Conservation (phyloP, 2,888 invertebrate species). For the Oscheius onirici region DNA sequence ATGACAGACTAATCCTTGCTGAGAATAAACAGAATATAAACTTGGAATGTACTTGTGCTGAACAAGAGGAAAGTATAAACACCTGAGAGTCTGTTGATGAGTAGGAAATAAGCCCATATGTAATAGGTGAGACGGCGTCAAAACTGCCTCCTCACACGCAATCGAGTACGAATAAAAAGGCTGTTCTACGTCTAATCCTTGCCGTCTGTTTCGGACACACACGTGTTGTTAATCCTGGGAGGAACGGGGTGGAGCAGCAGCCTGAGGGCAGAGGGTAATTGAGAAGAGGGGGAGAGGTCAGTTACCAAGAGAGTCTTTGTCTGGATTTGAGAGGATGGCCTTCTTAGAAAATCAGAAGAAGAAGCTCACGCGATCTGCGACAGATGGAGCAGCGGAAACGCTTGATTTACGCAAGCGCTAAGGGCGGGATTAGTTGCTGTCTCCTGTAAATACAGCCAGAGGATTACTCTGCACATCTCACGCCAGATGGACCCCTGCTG, state of each 20-base stretch:
- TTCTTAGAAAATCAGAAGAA: constrained; percentile 4
- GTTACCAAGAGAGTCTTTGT: background rate
- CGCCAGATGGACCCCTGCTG: constrained; percentile 18
- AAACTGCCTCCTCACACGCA: background rate
- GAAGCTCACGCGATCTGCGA: constrained; percentile 17
- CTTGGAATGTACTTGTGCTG: background rate
- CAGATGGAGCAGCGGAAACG: constrained; percentile 29
- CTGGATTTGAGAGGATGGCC: background rate
- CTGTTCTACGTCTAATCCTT: background rate
- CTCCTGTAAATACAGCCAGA: constrained; percentile 19
- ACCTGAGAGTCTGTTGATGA: background rate
- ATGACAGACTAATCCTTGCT: background rate
- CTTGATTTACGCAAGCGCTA: constrained; percentile 28
- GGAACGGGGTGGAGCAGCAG: constrained; percentile 3
- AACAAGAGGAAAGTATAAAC: background rate
- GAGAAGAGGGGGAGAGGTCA: constrained; percentile 9
- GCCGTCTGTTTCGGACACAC: constrained; percentile 24
- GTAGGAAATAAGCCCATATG: background rate
- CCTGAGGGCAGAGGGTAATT: constrained; percentile 22
- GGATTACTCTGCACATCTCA: constrained; percentile 22
- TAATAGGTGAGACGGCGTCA: background rate
- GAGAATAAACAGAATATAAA: background rate
- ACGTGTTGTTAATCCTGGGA: constrained; percentile 28
- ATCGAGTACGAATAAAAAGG: background rate
- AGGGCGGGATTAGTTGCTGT: constrained; percentile 17